phyloP scores from a whole-genome alignment of 2,113 vertebrate genomes.

The Sigmodon hispidus region DNA sequence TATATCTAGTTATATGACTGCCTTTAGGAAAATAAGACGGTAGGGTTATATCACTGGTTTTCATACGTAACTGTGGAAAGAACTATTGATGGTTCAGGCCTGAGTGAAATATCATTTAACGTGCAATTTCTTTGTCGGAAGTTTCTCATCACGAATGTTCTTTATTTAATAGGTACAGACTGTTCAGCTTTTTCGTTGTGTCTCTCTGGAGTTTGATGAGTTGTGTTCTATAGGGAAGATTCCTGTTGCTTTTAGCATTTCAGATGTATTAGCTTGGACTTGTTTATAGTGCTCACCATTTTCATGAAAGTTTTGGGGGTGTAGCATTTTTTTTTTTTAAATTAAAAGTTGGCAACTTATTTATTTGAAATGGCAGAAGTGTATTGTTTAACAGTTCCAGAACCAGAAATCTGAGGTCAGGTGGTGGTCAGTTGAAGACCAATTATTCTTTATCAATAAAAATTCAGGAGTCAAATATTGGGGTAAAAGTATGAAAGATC shows the following conservation, averaged over 20 bases:
- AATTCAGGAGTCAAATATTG: no score
- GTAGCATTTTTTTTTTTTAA: neutral
- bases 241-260: neutral
- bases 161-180: neutral
- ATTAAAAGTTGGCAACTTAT: neutral
- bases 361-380: neutral
- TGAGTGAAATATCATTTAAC: neutral
- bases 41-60: neutral
- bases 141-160: neutral
- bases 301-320: neutral
- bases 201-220: neutral
- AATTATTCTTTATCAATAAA: no score
- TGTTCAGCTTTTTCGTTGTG: neutral
- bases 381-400: neutral
- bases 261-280: neutral
- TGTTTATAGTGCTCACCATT: neutral
- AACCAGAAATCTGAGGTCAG: no score
- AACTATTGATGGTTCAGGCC: neutral
- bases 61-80: neutral
- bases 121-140: neutral
- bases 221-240: neutral
- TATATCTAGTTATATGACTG: neutral
- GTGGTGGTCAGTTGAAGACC: neutral
- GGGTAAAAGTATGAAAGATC: no score
- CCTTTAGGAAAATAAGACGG: neutral